Evolutionary conservation across 2,113 vertebrate species (phyloP).

Genomic region (Tragulus kanchil): DNA sequence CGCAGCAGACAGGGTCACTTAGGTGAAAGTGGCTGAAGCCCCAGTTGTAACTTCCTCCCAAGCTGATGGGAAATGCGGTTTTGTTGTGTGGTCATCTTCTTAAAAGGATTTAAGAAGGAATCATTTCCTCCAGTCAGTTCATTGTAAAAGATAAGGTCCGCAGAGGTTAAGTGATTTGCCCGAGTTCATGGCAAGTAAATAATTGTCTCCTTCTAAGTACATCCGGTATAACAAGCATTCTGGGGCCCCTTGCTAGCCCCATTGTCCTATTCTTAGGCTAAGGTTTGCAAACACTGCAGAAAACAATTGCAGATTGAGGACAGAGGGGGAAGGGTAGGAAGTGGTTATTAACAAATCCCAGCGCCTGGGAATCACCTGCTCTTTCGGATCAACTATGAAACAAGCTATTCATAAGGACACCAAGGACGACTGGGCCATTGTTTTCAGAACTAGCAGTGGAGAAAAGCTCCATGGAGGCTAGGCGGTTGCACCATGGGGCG

Average conservation of each 20-base stretch:
- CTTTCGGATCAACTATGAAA: background rate
- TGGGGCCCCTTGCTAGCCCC: background rate
- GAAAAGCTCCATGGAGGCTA: slow-evolving; percentile 34
- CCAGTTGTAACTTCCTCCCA: background rate
- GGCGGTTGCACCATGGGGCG: background rate
- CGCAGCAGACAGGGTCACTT: background rate
- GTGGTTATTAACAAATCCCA: slow-evolving; percentile 52
- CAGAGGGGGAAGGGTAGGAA: background rate
- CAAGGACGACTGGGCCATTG: slow-evolving; percentile 62
- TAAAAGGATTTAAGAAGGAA: background rate
- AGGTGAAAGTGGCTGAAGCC: background rate
- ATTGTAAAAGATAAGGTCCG: background rate
- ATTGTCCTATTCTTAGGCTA: background rate
- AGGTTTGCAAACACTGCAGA: slow-evolving; percentile 40
- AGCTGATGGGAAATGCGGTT: background rate
- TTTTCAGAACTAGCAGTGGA: slow-evolving; percentile 74
- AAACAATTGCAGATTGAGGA: slow-evolving; percentile 48
- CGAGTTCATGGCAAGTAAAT: slow-evolving; percentile 39
- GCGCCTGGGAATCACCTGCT: slow-evolving; percentile 61
- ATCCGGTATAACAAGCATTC: slow-evolving; percentile 11
- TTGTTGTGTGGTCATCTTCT: background rate
- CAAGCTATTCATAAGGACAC: slow-evolving; percentile 38
- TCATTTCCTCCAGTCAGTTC: background rate
- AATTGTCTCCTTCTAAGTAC: background rate
- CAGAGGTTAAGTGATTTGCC: slow-evolving; percentile 25